phyloP scores from a whole-genome alignment of 2,888 invertebrate genomes.

The Acanthosepion lycidas region DNA sequence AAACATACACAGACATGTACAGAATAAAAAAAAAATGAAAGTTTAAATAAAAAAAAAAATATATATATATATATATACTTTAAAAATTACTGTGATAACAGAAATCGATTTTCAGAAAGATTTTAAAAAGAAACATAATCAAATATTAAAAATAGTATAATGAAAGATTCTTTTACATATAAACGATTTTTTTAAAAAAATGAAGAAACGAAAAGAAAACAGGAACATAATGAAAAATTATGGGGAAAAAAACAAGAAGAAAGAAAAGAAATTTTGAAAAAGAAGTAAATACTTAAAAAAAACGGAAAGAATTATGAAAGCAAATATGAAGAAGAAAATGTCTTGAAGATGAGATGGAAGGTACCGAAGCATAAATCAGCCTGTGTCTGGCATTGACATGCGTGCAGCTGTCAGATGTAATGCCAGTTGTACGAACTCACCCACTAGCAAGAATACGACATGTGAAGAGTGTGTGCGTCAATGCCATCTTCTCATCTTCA shows the following conservation, averaged over 20 bases:
- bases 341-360: neutral
- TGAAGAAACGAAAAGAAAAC: neutral
- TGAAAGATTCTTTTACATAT: too few relatives aligned
- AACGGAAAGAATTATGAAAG: neutral
- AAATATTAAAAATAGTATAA: too few relatives aligned
- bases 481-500: neutral
- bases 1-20: too few relatives aligned
- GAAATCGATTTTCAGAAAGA: too few relatives aligned
- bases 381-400: conserved; percentile 33
- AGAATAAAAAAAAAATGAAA: too few relatives aligned
- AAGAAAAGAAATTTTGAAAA: neutral
- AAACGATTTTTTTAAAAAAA: neutral
- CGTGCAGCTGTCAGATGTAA: neutral
- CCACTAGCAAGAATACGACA: neutral
- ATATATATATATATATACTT: too few relatives aligned
- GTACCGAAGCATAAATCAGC: neutral
- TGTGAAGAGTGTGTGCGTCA: conserved; percentile 18
- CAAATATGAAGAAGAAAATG: neutral
- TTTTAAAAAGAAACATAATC: too few relatives aligned
- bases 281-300: too few relatives aligned
- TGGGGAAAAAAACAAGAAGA: neutral
- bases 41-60: too few relatives aligned
- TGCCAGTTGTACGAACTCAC: neutral
- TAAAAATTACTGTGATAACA: too few relatives aligned
- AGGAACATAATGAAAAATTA: neutral